These are phyloP conservation scores for Epizoanthus ramosus DNA, from an alignment of 92 coral and sea anemone genomes.

Conservation along the genomic window DNA sequence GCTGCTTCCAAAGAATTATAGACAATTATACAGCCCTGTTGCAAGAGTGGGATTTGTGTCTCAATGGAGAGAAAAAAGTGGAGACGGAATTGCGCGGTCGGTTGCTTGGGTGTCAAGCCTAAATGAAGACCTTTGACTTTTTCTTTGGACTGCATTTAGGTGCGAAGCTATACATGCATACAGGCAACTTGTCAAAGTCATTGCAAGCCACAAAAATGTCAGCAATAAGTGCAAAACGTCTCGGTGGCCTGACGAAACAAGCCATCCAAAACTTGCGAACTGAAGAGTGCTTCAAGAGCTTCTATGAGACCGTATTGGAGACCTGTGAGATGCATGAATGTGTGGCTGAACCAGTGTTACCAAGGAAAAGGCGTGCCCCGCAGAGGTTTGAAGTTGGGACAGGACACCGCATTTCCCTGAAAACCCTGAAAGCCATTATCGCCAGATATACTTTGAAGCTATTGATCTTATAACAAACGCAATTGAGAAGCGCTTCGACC, in stretches of 20 bases:
- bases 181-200: slow-evolving; percentile 48
- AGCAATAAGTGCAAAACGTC: slow-evolving; percentile 34
- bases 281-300: slow-evolving; percentile 21
- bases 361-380: slow-evolving; percentile 46
- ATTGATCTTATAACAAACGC: slow-evolving; percentile 39
- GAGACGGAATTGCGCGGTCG: slow-evolving; percentile 32
- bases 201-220: slow-evolving; percentile 42
- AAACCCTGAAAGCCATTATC: neutral
- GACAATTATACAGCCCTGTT: no score
- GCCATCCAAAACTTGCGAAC: slow-evolving; percentile 38
- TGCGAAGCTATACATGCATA: slow-evolving; percentile 19
- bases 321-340: slow-evolving; percentile 19
- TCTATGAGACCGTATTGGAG: slow-evolving; percentile 26
- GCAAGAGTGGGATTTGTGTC: no score
- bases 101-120: slow-evolving; percentile 35
- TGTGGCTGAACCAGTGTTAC: slow-evolving; percentile 31
- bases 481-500: slow-evolving; percentile 36
- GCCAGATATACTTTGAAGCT: slow-evolving; percentile 33
- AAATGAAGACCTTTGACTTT: slow-evolving; percentile 27
- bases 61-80: slow-evolving; percentile 30
- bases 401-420: no score
- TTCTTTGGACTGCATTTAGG: slow-evolving; percentile 49
- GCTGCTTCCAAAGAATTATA: no score
- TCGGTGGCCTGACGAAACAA: slow-evolving; percentile 31
- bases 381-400: slow-evolving; percentile 37